Evolutionary conservation across 2,888 invertebrate genomes (phyloP).

Genomic region (Stenoptilia bipunctidactyla): DNA sequence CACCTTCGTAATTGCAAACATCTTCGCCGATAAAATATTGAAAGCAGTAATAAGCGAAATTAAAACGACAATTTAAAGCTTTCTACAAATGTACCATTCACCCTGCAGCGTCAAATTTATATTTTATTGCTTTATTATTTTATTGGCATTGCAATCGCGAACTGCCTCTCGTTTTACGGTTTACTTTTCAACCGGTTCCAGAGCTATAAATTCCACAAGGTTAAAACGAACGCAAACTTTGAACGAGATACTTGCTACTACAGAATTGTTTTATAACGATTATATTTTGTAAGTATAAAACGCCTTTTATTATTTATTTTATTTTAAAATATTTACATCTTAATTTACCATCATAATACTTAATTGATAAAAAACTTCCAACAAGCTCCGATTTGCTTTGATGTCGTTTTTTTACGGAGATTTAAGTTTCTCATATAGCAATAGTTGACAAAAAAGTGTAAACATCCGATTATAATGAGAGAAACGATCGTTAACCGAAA

Average conservation of each 20-base stretch:
- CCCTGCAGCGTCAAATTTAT: constrained; percentile 38
- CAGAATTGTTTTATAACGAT: constrained; percentile 8
- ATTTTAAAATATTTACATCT: too few relatives aligned
- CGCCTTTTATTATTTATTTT: too few relatives aligned
- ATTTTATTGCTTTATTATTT: constrained; percentile 58
- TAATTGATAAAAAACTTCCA: too few relatives aligned
- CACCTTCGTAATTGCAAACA: constrained; percentile 30
- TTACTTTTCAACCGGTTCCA: constrained; percentile 47
- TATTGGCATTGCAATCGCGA: constrained; percentile 50
- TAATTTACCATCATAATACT: too few relatives aligned
- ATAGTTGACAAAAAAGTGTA: constrained; percentile 42
- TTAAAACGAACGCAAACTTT: constrained; percentile 41
- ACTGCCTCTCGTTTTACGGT: constrained; percentile 52
- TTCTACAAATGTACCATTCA: constrained; percentile 32
- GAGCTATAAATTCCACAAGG: constrained; percentile 43
- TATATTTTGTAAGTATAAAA: too few relatives aligned
- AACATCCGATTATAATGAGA: constrained; percentile 52
- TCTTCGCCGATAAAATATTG: constrained; percentile 31
- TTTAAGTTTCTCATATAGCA: constrained; percentile 15
- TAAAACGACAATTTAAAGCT: constrained; percentile 31
- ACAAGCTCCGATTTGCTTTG: constrained; percentile 25
- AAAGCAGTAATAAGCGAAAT: too few relatives aligned
- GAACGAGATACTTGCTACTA: constrained; percentile 45
- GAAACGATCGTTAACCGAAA: constrained; percentile 51
- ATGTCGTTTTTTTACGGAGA: constrained; percentile 21